phyloP scores from a whole-genome alignment of 2,113 vertebrate species.

The Oreochromis niloticus region DNA sequence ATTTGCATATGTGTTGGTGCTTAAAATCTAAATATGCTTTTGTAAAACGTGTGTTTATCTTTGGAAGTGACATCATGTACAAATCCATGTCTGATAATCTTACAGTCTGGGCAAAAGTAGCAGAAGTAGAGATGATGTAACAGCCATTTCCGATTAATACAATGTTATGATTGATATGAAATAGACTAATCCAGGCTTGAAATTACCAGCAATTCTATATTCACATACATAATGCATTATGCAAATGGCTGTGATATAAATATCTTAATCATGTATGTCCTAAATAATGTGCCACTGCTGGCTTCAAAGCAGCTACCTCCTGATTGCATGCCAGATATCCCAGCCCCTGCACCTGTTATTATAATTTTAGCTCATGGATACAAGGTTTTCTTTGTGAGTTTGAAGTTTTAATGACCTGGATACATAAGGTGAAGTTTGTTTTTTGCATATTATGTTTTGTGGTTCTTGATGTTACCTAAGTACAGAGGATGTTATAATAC shows the following conservation, averaged over 20 bases:
- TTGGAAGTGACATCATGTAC: background rate
- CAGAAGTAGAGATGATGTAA: background rate
- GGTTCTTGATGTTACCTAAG: background rate
- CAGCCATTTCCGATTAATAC: background rate
- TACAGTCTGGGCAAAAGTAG: background rate
- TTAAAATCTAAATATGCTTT: background rate
- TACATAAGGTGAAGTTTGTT: background rate
- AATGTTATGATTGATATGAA: conserved; percentile 32
- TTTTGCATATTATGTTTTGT: background rate
- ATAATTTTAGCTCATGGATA: background rate
- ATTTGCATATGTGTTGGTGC: background rate
- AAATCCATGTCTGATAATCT: background rate
- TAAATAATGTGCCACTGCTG: conserved; percentile 33
- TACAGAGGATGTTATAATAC: background rate
- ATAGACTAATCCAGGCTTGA: conserved; percentile 41
- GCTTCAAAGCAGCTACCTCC: conserved; percentile 12
- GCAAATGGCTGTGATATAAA: conserved; percentile 18
- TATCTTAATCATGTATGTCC: conserved; percentile 41
- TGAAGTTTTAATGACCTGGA: background rate
- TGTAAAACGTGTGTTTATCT: conserved; percentile 22
- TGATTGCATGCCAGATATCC: background rate
- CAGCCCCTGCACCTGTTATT: conserved; percentile 10
- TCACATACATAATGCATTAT: conserved; percentile 43
- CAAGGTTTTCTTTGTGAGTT: background rate
- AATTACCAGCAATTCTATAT: conserved; percentile 4